These are phyloP conservation scores for Homarus gammarus DNA, from an alignment of 2,888 invertebrate genomes.

Conservation along the genomic window DNA sequence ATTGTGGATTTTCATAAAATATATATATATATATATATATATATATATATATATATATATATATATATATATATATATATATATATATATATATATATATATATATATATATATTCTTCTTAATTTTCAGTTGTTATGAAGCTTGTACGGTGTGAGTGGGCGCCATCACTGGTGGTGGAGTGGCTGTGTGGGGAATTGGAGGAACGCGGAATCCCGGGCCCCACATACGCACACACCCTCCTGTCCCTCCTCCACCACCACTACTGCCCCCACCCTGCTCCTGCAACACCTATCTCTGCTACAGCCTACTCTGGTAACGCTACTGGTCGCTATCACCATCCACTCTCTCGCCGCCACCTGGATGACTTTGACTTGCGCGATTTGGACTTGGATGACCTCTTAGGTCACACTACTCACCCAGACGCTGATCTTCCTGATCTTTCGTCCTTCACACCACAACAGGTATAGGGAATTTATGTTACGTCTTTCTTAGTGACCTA, in stretches of 20 bases:
- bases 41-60: too few species aligned
- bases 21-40: too few species aligned
- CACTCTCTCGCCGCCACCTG: conserved; percentile 57
- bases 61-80: too few species aligned
- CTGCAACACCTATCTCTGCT: conserved; percentile 47
- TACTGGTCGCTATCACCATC: conserved; percentile 45
- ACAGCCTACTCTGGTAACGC: conserved; percentile 37
- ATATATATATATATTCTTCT: too few species aligned
- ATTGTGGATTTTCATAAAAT: too few species aligned
- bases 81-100: too few species aligned
- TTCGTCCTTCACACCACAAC: conserved; percentile 51
- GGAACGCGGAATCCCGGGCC: conserved; percentile 71
- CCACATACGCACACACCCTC: conserved; percentile 73
- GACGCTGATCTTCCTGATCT: conserved; percentile 71
- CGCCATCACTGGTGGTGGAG: conserved; percentile 75
- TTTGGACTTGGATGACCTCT: conserved; percentile 67
- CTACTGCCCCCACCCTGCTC: conserved; percentile 74
- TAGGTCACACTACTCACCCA: conserved; percentile 66
- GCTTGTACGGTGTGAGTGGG: conserved; percentile 75
- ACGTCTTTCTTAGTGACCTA: too few species aligned
- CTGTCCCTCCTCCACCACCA: conserved; percentile 76
- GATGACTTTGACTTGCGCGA: conserved; percentile 70
- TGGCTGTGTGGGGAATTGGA: conserved; percentile 75
- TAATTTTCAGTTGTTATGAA: conserved; percentile 73
- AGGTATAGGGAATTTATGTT: conserved; percentile 33